A percentile compares a stretch with the other conserved stretches of the same genome.
These are phyloP conservation scores for Eublepharis macularius DNA, from an alignment of 2,113 vertebrate genomes.

Conservation along the genomic window DNA sequence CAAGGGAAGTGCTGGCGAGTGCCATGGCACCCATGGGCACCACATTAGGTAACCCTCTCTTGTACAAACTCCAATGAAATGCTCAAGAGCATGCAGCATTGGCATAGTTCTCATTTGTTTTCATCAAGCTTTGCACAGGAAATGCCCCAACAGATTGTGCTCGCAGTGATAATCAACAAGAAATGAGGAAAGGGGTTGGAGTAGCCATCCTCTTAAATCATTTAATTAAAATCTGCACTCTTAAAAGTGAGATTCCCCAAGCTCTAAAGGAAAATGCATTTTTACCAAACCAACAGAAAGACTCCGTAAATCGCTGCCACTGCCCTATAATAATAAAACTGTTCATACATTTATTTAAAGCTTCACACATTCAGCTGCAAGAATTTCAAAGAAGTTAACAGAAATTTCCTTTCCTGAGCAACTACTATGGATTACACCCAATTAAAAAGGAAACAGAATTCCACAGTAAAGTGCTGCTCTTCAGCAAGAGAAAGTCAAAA, in stretches of 20 bases:
- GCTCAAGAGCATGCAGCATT: not conserved
- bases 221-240: slow-evolving; percentile 7
- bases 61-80: not conserved
- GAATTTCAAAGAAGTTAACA: not conserved
- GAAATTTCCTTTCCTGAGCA: not conserved
- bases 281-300: not conserved
- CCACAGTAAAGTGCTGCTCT: not conserved
- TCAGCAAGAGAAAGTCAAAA: not conserved
- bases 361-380: not conserved
- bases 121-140: not conserved
- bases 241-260: not conserved
- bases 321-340: not conserved
- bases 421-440: not conserved
- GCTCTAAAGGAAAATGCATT: not conserved
- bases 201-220: not conserved
- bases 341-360: not conserved
- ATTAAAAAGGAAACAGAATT: not conserved
- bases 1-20: too few species aligned
- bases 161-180: not conserved
- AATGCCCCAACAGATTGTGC: not conserved
- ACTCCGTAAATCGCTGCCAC: not conserved
- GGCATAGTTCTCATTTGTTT: not conserved
- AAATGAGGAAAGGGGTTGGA: not conserved
- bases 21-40: too few species aligned
- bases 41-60: too few species aligned